Evolutionary conservation across 2,113 vertebrate genomes (phyloP).

Genomic region (Silurus asotus): DNA sequence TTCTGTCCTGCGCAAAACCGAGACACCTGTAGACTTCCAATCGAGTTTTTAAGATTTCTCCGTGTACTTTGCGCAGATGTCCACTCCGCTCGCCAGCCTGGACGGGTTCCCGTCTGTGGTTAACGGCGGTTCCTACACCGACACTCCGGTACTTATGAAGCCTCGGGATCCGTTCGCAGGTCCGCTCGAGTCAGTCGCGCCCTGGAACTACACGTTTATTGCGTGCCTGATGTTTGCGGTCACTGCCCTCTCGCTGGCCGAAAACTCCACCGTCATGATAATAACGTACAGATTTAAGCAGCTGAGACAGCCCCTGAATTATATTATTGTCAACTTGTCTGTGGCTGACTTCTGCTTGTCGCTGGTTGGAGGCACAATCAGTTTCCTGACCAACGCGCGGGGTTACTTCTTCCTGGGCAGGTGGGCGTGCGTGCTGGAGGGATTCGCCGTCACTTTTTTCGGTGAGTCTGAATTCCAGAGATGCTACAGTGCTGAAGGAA

Average conservation of each 20-base stretch:
- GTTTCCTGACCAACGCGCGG: conserved; percentile 82
- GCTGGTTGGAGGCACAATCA: conserved; percentile 80
- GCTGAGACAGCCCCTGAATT: conserved; percentile 84
- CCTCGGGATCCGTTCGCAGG: conserved; percentile 72
- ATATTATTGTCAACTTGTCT: conserved; percentile 87
- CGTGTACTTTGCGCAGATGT: conserved; percentile 3
- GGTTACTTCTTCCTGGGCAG: conserved; percentile 86
- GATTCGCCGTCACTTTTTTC: conserved; percentile 89
- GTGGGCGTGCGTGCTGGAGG: conserved; percentile 86
- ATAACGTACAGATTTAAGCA: conserved; percentile 87
- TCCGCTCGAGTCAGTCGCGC: conserved; percentile 74
- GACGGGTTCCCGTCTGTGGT: conserved; percentile 64
- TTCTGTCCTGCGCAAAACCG: neutral
- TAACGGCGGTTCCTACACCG: conserved; percentile 70
- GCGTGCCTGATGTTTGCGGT: conserved; percentile 83
- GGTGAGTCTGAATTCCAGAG: conserved; percentile 72
- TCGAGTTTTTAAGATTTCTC: conserved; percentile 10
- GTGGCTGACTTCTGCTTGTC: conserved; percentile 87
- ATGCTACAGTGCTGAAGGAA: neutral
- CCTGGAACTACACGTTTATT: conserved; percentile 85
- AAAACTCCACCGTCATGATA: conserved; percentile 87
- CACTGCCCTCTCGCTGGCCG: conserved; percentile 78
- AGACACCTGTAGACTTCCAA: neutral
- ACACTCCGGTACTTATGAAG: conserved; percentile 31
- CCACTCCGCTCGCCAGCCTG: conserved; percentile 59